phyloP scores from a whole-genome alignment of 2,113 vertebrate species.

The Platanista minor region DNA sequence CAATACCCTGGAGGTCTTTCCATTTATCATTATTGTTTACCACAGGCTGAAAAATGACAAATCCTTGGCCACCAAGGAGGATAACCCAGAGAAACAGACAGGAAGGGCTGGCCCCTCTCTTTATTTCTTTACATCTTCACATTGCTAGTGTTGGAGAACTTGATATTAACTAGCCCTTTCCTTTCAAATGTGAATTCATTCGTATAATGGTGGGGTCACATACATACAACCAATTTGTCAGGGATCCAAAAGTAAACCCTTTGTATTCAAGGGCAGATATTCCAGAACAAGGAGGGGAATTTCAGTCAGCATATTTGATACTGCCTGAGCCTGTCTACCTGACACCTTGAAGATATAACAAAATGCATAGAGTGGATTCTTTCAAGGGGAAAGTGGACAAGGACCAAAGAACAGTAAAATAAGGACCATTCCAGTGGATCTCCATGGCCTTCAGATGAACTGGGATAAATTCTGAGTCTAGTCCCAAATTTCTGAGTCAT shows the following conservation, averaged over 20 bases:
- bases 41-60: conserved; percentile 5
- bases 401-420: neutral
- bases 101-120: neutral
- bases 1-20: neutral
- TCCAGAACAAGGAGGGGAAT: neutral
- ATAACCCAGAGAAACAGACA: neutral
- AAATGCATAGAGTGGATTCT: neutral
- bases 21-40: neutral
- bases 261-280: neutral
- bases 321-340: neutral
- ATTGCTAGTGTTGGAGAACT: neutral
- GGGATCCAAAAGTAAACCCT: neutral
- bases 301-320: neutral
- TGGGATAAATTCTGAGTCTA: neutral
- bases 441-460: neutral
- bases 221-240: neutral
- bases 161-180: neutral
- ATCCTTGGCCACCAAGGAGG: neutral
- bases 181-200: neutral
- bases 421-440: neutral
- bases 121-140: neutral
- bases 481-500: neutral
- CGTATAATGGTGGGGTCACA: neutral
- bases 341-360: neutral
- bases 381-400: neutral